Base-by-base conservation (phyloP, 2,888 invertebrate species). In the Dromius quadrimaculatus region DNA sequence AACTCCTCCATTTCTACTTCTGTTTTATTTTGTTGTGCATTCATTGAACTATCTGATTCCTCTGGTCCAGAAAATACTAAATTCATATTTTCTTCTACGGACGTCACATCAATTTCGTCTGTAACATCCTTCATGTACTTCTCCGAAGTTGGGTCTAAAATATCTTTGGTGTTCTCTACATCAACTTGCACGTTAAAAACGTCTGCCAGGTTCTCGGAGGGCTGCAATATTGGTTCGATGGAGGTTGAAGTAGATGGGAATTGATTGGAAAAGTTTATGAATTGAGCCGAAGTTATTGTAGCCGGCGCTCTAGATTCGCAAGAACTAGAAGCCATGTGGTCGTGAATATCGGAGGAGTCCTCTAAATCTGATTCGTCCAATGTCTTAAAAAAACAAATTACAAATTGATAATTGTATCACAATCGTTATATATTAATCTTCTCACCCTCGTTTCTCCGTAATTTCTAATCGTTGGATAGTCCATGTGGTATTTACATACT, bases 381-480 rank as follows among this genome's bases (percentile, higher is more conserved):
- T n/a, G 68, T 68, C 68, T 68, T 2, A 9, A 41, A 9, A 43
- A 28, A 57, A 50, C 17, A 17, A 22, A 47, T n/a, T n/a, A n/a
- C n/a, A n/a, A n/a, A n/a, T n/a, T n/a, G 3, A 41, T 41, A 11
- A 41, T 6, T 38, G 28, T 8, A 28, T 3, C 8, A 28, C 28
- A 5, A 28, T 28, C 28, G 3, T 28, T 8, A 5, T 22, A 28
- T 61, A 57, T 8, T 32, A 69, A 72, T 77, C 77, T 78, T 82
- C n/a, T n/a, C n/a, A 91, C 92, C 86, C 89, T 89, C 76, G 89
- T 78, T 36, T 85, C 85, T n/a, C 88, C 86, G 76, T 91, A 90
- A 23, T 88, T 86, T 57, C 87, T 85, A 76, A 90, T 87, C 0
- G 82, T 76, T 0, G 92, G 91, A 71, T 91, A 85, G 73, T 87